These are phyloP conservation scores for Imbricaverruca yamaguchii DNA, from an alignment of 2,888 invertebrate species.

Conservation along the genomic window DNA sequence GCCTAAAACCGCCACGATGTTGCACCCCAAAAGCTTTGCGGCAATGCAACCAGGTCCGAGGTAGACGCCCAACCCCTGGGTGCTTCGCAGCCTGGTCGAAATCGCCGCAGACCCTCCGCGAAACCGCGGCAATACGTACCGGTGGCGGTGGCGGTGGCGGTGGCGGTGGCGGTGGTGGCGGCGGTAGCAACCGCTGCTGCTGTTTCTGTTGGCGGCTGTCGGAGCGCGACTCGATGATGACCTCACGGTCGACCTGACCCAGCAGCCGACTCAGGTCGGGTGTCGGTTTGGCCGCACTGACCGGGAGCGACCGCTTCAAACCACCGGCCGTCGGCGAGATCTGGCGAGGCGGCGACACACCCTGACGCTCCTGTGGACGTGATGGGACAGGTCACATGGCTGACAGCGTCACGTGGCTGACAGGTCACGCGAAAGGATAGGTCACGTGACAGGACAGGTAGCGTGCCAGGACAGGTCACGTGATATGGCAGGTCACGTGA, in stretches of 20 bases:
- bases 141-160: too few relatives aligned
- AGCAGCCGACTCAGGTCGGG: not conserved
- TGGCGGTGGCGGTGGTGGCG: not conserved
- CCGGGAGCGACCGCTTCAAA: not conserved
- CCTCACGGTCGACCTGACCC: not conserved
- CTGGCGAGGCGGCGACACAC: not conserved
- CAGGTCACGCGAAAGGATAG: too few relatives aligned
- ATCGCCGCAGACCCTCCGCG: too few relatives aligned
- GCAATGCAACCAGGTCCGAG: too few relatives aligned
- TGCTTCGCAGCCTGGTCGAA: too few relatives aligned
- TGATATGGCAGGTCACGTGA: not conserved
- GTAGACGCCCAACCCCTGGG: too few relatives aligned
- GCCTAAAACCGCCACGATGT: too few relatives aligned
- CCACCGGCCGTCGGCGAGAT: not conserved
- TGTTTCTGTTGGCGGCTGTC: not conserved
- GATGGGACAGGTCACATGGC: not conserved
- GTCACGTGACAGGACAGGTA: too few relatives aligned
- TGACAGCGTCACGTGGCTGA: not conserved
- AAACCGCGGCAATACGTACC: not conserved
- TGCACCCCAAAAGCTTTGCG: too few relatives aligned
- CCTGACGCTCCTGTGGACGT: not conserved
- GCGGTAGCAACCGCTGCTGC: not conserved
- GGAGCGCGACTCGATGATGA: not conserved
- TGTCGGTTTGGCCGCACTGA: not conserved
- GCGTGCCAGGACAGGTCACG: too few relatives aligned